Evolutionary conservation across 2,888 invertebrate genomes (phyloP).

Genomic region (Galerucella nymphaeae): DNA sequence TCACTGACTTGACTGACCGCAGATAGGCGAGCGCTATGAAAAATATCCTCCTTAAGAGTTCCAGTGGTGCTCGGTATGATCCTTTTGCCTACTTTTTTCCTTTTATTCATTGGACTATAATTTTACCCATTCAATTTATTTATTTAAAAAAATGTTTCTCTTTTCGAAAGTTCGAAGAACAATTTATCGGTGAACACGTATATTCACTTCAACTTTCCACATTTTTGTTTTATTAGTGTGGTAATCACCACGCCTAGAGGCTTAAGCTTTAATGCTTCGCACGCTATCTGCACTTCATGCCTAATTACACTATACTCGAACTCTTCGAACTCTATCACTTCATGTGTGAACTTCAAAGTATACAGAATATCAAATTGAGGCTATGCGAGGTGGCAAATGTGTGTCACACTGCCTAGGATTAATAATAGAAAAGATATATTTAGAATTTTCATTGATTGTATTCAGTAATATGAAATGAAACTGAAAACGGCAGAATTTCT

Average conservation of each 20-base stretch:
- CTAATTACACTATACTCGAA: slow-evolving; percentile 56
- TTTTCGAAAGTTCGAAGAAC: not conserved
- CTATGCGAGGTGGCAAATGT: not conserved
- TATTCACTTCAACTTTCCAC: not conserved
- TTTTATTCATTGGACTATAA: too few species aligned
- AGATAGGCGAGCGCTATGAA: too few species aligned
- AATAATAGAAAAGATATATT: not conserved
- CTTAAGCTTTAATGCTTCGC: slow-evolving; percentile 43
- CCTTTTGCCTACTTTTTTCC: too few species aligned
- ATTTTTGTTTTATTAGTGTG: slow-evolving; percentile 1
- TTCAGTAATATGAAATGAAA: too few species aligned
- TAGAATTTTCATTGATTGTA: too few species aligned
- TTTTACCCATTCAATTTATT: too few species aligned
- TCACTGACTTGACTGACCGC: too few species aligned
- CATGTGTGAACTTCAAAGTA: slow-evolving; percentile 27
- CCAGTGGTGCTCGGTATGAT: too few species aligned
- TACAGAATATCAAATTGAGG: not conserved
- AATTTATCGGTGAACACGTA: not conserved
- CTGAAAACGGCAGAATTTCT: too few species aligned
- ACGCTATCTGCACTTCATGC: slow-evolving; percentile 57
- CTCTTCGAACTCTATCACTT: slow-evolving; percentile 29
- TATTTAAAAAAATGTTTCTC: too few species aligned
- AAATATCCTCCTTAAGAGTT: too few species aligned
- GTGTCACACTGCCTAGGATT: not conserved
- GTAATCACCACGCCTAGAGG: slow-evolving; percentile 18